Conservation (phyloP, 1,140 invertebrate species). For the Artemia franciscana region DNA sequence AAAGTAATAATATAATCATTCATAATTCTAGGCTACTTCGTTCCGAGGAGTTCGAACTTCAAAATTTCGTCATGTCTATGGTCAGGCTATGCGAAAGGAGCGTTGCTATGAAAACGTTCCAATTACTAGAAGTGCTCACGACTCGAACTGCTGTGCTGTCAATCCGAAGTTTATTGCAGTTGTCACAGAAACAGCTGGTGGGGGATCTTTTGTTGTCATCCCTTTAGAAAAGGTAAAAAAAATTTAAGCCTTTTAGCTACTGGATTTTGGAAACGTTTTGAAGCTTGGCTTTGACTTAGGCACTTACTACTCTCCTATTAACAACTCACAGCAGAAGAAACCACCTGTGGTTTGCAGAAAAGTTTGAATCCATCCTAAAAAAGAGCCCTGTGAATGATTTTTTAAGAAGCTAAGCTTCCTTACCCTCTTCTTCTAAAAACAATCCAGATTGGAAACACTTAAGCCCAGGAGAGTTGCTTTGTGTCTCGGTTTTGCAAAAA, state of each 20-base stretch:
- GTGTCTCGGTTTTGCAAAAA: too few relatives aligned
- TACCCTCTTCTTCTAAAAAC: too few relatives aligned
- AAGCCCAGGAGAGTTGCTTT: too few relatives aligned
- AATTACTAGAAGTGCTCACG: constrained; percentile 74
- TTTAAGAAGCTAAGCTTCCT: too few relatives aligned
- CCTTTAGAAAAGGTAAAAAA: constrained; percentile 59
- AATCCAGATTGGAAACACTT: too few relatives aligned
- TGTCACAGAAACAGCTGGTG: constrained; percentile 58
- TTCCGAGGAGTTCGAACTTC: constrained; percentile 62
- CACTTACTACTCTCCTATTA: too few relatives aligned
- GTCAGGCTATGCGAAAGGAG: constrained; percentile 59
- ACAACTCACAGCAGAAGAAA: too few relatives aligned
- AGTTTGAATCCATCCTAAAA: too few relatives aligned
- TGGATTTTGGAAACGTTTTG: constrained; percentile 2
- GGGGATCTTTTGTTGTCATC: constrained; percentile 73
- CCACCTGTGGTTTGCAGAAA: too few relatives aligned
- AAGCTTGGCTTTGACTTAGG: constrained; percentile 4
- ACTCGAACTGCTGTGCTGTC: constrained; percentile 72
- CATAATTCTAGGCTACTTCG: constrained; percentile 38
- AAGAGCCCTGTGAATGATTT: too few relatives aligned
- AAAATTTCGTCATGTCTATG: constrained; percentile 82
- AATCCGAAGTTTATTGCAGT: constrained; percentile 81
- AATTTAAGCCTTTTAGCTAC: constrained; percentile 5
- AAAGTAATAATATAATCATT: constrained; percentile 2
- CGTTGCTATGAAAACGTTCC: constrained; percentile 79